These are phyloP conservation scores for Eurosta solidaginis DNA, from an alignment of 1,140 invertebrate species.

Conservation along the genomic window DNA sequence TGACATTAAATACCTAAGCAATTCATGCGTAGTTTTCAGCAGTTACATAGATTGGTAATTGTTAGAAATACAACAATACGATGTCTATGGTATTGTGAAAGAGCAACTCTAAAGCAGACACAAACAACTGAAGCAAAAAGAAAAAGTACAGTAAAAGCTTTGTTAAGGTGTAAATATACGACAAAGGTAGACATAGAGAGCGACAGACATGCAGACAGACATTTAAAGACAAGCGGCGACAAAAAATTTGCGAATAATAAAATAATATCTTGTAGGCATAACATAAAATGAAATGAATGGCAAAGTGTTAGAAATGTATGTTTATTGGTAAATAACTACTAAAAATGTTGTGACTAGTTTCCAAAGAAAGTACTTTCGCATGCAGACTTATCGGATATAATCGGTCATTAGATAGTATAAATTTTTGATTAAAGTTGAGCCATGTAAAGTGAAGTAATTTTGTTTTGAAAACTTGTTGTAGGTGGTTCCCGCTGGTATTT, in stretches of 20 bases:
- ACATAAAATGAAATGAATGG: constrained; percentile 10
- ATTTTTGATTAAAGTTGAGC: too few relatives aligned
- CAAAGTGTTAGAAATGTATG: constrained; percentile 19
- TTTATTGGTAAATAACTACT: too few relatives aligned
- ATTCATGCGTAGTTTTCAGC: constrained; percentile 22
- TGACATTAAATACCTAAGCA: constrained; percentile 8
- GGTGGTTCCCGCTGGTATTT: too few relatives aligned
- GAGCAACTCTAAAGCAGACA: neutral
- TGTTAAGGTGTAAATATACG: too few relatives aligned
- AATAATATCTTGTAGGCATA: constrained; percentile 22
- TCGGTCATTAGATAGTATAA: too few relatives aligned
- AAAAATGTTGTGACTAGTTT: too few relatives aligned
- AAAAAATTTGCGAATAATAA: constrained; percentile 11
- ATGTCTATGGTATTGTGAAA: constrained; percentile 24
- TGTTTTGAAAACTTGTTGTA: too few relatives aligned
- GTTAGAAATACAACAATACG: neutral
- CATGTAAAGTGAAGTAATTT: too few relatives aligned
- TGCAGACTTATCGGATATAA: too few relatives aligned
- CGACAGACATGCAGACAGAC: neutral
- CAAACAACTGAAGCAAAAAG: neutral
- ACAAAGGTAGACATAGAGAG: neutral
- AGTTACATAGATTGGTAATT: constrained; percentile 22
- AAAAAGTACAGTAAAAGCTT: neutral
- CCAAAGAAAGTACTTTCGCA: too few relatives aligned
- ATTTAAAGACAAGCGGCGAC: neutral